These are phyloP conservation scores for Turdus rufiventris DNA, from an alignment of 2,113 vertebrate species.

Conservation along the genomic window DNA sequence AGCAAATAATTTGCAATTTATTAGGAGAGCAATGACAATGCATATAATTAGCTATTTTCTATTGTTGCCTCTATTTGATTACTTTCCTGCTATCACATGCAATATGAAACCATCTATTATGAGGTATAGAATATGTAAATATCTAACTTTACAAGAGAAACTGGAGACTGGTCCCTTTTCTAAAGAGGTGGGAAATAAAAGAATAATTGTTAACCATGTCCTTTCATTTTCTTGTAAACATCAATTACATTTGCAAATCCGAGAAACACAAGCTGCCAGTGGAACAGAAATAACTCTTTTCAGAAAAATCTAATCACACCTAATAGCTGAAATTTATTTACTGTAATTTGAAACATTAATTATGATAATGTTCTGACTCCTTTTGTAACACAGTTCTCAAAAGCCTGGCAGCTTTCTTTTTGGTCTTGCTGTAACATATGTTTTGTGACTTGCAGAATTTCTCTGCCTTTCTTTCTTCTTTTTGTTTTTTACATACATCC, in stretches of 20 bases:
- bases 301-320: constrained; percentile 64
- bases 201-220: constrained; percentile 70
- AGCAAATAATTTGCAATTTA: constrained; percentile 45
- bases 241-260: constrained; percentile 68
- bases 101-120: constrained; percentile 66
- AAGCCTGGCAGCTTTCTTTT: constrained; percentile 18
- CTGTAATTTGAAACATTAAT: constrained; percentile 69
- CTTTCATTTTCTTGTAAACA: constrained; percentile 69
- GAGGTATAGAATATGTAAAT: constrained; percentile 62
- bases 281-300: constrained; percentile 70
- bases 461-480: background rate
- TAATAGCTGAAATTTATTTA: constrained; percentile 66
- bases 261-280: constrained; percentile 51
- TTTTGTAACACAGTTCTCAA: constrained; percentile 36
- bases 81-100: constrained; percentile 41
- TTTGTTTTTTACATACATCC: background rate
- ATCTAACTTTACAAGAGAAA: constrained; percentile 58
- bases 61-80: constrained; percentile 51
- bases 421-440: background rate
- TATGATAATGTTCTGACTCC: constrained; percentile 50
- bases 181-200: constrained; percentile 66
- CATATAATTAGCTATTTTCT: constrained; percentile 56
- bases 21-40: constrained; percentile 13
- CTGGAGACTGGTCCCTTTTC: constrained; percentile 42
- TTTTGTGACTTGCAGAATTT: constrained; percentile 45